phyloP scores from a whole-genome alignment of 1,140 invertebrate species.

The Hestina assimilis region DNA sequence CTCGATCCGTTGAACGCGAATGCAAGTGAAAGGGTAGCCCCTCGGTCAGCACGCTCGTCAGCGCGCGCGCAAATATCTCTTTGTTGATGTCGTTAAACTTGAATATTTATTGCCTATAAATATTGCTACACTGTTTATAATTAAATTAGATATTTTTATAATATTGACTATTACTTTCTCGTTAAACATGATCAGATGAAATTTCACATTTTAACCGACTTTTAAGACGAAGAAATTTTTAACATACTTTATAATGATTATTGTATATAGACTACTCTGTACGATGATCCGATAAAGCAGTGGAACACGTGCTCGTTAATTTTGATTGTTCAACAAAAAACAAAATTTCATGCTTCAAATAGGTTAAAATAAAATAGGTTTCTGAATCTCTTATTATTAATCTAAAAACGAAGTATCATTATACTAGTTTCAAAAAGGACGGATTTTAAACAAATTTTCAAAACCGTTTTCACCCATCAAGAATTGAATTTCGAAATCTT shows the following conservation, averaged over 20 bases:
- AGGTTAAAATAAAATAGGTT: no score
- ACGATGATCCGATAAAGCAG: no score
- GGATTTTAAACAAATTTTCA: no score
- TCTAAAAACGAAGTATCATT: no score
- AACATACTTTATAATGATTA: background rate
- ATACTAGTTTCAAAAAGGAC: no score
- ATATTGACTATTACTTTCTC: constrained; percentile 12
- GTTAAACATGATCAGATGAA: constrained; percentile 4
- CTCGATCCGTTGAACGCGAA: constrained; percentile 63
- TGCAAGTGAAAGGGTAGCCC: constrained; percentile 74
- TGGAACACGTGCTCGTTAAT: no score
- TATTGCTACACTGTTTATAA: constrained; percentile 6
- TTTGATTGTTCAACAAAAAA: no score
- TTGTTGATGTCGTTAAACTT: constrained; percentile 26
- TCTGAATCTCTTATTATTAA: no score
- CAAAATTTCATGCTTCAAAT: no score
- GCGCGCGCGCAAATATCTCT: constrained; percentile 45
- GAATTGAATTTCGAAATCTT: no score
- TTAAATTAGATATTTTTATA: constrained; percentile 5
- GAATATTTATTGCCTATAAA: constrained; percentile 20
- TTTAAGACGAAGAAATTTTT: background rate
- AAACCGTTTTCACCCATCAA: no score
- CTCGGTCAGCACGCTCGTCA: constrained; percentile 44
- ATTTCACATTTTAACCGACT: background rate
- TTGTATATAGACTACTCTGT: background rate